These are phyloP conservation scores for Aspidapion aeneum DNA, from an alignment of 2,888 invertebrate species.

Conservation along the genomic window DNA sequence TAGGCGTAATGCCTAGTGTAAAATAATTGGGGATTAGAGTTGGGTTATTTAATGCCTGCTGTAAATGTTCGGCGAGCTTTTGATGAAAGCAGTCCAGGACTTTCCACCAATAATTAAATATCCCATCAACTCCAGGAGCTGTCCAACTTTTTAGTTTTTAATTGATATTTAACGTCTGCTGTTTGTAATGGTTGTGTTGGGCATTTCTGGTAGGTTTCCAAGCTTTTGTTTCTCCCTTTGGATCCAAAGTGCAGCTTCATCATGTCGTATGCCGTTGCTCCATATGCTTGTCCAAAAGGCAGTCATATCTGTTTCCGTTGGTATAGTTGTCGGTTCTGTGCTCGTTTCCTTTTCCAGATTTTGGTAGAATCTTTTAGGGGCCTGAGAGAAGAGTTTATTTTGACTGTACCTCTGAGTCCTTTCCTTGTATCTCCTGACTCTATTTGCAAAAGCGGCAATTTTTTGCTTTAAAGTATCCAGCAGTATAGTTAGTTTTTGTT, in stretches of 20 bases:
- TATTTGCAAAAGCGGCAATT: not conserved
- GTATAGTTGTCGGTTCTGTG: not conserved
- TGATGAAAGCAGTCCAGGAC: not conserved
- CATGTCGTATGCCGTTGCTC: not conserved
- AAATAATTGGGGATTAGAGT: not conserved
- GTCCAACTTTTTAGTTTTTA: conserved; percentile 3
- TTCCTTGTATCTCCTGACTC: not conserved
- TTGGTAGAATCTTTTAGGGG: not conserved
- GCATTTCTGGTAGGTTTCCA: not conserved
- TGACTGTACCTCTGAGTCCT: not conserved
- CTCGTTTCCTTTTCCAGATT: not conserved
- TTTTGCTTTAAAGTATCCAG: not conserved
- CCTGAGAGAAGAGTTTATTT: not conserved
- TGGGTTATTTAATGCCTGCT: conserved; percentile 1
- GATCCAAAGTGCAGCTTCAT: not conserved
- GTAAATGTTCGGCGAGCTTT: not conserved
- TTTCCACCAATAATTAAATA: conserved; percentile 7
- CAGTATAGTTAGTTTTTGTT: not conserved
- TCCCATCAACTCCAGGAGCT: not conserved
- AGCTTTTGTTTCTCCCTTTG: not conserved
- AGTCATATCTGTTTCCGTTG: not conserved
- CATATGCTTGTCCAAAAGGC: not conserved
- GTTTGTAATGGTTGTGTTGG: not conserved
- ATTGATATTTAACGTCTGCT: not conserved
- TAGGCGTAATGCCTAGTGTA: conserved; percentile 1